A percentile compares a stretch with the other conserved stretches of the same genome.
These are phyloP conservation scores for Mya arenaria DNA, from an alignment of 1,140 invertebrate genomes.

Conservation along the genomic window DNA sequence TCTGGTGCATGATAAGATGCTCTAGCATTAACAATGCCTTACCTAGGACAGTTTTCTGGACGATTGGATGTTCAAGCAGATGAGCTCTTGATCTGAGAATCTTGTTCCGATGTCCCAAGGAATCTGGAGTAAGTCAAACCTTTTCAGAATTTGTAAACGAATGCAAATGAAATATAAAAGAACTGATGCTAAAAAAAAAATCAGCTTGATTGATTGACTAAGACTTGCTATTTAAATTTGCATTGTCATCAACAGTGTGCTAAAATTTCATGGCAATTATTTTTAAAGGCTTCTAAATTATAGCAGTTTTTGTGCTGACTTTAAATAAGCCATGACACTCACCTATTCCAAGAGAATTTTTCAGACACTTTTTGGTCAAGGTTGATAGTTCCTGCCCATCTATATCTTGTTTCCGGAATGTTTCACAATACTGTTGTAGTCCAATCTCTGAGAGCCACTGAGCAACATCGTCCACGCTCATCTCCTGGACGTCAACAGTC, in stretches of 20 bases:
- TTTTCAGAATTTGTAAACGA: too few species aligned
- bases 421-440: slow-evolving; percentile 82
- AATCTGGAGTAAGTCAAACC: slow-evolving; percentile 56
- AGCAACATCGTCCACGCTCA: slow-evolving; percentile 85
- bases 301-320: too few species aligned
- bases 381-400: slow-evolving; percentile 85
- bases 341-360: slow-evolving; percentile 83
- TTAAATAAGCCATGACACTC: too few species aligned
- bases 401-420: slow-evolving; percentile 82
- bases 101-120: slow-evolving; percentile 79
- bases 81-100: slow-evolving; percentile 72
- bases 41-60: slow-evolving; percentile 39
- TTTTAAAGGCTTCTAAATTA: too few species aligned
- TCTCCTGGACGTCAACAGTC: slow-evolving; percentile 77
- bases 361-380: slow-evolving; percentile 83
- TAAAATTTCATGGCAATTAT: too few species aligned
- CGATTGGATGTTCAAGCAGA: slow-evolving; percentile 35
- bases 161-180: too few species aligned
- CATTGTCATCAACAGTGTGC: too few species aligned
- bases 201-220: too few species aligned
- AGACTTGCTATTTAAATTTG: too few species aligned
- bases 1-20: too few species aligned
- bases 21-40: too few species aligned
- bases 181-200: too few species aligned
- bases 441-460: slow-evolving; percentile 86